These are phyloP conservation scores for Eulemur macaco DNA, from an alignment of 2,113 vertebrate species.

Conservation along the genomic window DNA sequence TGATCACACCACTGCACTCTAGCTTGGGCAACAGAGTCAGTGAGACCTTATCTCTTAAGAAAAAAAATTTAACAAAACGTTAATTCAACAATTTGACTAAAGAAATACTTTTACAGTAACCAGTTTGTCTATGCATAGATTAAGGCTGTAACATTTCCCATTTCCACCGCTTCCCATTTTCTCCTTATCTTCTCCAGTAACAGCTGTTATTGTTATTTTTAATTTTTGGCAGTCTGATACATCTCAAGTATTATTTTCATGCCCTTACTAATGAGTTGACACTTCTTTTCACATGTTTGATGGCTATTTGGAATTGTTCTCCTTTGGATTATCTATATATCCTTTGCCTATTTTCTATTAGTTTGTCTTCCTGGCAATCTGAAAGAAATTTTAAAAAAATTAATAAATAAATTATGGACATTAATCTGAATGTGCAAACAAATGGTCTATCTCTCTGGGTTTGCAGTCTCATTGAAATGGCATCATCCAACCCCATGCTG, in stretches of 20 bases:
- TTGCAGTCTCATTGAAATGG: neutral
- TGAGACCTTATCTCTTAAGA: no score
- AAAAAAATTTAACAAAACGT: neutral
- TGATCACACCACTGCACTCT: no score
- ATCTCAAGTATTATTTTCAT: neutral
- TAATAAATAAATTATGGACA: neutral
- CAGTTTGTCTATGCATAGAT: neutral
- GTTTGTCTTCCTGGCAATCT: neutral
- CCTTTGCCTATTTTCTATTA: neutral
- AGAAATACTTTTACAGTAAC: neutral
- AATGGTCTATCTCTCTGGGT: neutral
- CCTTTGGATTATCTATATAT: neutral
- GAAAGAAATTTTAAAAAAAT: neutral
- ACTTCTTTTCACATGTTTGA: neutral
- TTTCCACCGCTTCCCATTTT: neutral
- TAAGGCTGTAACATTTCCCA: neutral
- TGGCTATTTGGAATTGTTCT: neutral
- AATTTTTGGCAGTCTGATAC: neutral
- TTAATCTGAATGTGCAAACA: neutral
- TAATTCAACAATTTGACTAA: neutral
- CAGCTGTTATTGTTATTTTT: neutral
- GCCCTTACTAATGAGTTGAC: neutral
- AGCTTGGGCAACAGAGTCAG: no score
- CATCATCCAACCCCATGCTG: neutral
- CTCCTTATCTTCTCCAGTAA: neutral